Percentiles rank a stretch among this genome's conserved stretches.
These are phyloP conservation scores for Syrmaticus mikado DNA, from an alignment of 2,113 vertebrate genomes.

Conservation along the genomic window DNA sequence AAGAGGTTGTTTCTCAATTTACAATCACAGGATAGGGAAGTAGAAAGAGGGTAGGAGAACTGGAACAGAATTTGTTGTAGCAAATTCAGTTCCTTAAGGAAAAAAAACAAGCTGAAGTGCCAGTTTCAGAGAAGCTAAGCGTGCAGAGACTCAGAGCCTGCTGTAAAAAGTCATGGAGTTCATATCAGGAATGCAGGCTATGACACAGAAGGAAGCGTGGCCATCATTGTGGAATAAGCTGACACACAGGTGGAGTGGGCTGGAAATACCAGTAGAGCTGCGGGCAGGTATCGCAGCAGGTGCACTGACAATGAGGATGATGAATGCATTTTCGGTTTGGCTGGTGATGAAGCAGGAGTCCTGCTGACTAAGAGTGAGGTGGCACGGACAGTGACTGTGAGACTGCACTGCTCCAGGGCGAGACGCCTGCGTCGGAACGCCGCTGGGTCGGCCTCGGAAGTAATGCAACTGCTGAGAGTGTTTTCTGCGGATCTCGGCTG, in stretches of 20 bases:
- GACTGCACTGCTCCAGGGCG: conserved; percentile 10
- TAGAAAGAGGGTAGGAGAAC: background rate
- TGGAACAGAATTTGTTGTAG: background rate
- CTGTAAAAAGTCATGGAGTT: conserved; percentile 8
- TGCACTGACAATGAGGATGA: background rate
- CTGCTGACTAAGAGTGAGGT: conserved; percentile 24
- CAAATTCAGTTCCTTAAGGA: background rate
- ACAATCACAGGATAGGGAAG: background rate
- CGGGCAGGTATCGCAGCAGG: background rate
- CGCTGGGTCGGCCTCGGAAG: background rate
- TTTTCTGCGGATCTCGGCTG: background rate
- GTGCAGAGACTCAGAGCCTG: background rate
- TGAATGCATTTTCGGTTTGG: background rate
- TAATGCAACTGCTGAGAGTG: background rate
- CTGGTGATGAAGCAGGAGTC: background rate
- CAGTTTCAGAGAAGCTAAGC: background rate
- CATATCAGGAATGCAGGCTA: background rate
- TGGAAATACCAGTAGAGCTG: conserved; percentile 39
- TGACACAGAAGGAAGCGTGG: background rate
- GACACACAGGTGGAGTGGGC: background rate
- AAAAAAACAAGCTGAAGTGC: background rate
- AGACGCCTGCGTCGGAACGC: background rate
- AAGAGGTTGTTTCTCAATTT: background rate
- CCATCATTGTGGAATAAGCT: background rate
- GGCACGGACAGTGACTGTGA: background rate